Evolutionary conservation across 1,140 invertebrate genomes (phyloP).

Genomic region (Drosophila erecta): DNA sequence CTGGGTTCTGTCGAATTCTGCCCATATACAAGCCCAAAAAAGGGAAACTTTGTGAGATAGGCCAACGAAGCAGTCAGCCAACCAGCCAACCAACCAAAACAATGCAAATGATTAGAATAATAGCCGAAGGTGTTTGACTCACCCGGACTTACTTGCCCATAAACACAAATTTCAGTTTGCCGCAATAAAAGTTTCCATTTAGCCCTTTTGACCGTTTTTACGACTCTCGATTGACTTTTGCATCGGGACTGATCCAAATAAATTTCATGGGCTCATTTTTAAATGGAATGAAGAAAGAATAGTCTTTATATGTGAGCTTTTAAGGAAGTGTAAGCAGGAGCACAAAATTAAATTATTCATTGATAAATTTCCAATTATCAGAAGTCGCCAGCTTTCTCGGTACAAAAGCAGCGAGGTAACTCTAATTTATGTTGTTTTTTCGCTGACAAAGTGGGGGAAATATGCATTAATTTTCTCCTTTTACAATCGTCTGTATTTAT

Average conservation of each 20-base stretch:
- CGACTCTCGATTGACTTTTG: constrained; percentile 49
- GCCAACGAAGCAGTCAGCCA: constrained; percentile 5
- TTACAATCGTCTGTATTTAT: background rate
- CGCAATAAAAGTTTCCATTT: constrained; percentile 48
- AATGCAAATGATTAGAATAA: constrained; percentile 80
- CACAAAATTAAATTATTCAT: constrained; percentile 23
- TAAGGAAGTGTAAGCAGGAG: background rate
- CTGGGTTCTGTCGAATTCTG: constrained; percentile 15
- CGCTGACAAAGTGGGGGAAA: constrained; percentile 33
- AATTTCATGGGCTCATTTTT: constrained; percentile 38
- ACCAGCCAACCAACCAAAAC: constrained; percentile 20
- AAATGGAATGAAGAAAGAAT: background rate
- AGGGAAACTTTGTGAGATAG: constrained; percentile 14
- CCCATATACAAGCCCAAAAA: constrained; percentile 9
- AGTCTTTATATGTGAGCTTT: background rate
- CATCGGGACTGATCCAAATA: constrained; percentile 37
- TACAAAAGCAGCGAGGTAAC: constrained; percentile 11
- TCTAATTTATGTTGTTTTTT: constrained; percentile 44
- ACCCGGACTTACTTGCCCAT: constrained; percentile 31
- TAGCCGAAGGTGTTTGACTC: constrained; percentile 65
- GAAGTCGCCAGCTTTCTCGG: background rate
- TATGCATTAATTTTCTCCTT: constrained; percentile 37
- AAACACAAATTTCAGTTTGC: constrained; percentile 48
- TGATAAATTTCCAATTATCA: constrained; percentile 55
- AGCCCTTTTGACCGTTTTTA: constrained; percentile 35